phyloP scores from a whole-genome alignment of 2,113 vertebrate species.

The Oryzias curvinotus region DNA sequence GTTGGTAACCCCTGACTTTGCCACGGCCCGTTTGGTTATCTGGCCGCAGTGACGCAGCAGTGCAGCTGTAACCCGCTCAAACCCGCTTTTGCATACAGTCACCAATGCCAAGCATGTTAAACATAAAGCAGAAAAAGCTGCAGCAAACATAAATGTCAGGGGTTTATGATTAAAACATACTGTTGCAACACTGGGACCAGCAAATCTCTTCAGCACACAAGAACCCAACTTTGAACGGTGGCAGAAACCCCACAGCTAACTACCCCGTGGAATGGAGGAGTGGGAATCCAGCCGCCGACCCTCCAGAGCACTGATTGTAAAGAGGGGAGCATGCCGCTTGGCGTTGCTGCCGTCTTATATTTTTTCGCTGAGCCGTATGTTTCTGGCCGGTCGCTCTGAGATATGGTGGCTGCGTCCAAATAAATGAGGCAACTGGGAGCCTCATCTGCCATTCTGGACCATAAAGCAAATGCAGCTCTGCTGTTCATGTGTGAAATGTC shows the following conservation, averaged over 20 bases:
- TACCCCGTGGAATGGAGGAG: neutral
- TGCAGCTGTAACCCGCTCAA: slow-evolving; percentile 42
- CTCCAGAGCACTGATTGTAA: neutral
- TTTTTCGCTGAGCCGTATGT: neutral
- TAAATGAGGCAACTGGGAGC: too few species aligned
- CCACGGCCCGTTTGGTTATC: slow-evolving; percentile 45
- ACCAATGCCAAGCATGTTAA: slow-evolving; percentile 5
- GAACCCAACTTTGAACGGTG: neutral
- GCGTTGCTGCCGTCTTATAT: neutral
- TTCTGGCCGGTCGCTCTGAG: neutral
- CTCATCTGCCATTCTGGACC: neutral
- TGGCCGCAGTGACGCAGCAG: slow-evolving; percentile 36
- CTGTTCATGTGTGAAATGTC: too few species aligned
- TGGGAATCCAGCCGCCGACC: neutral
- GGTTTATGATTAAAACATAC: too few species aligned
- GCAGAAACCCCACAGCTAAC: neutral
- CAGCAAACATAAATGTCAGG: too few species aligned
- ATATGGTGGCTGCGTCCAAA: neutral
- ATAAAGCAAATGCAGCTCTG: neutral
- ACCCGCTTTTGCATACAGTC: neutral
- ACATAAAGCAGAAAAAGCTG: too few species aligned
- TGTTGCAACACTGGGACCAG: too few species aligned
- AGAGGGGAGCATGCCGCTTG: neutral
- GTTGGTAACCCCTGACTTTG: slow-evolving; percentile 54
- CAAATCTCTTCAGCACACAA: too few species aligned